Evolutionary conservation across 2,113 vertebrate genomes (phyloP).

Genomic region (Isichthys henryi): DNA sequence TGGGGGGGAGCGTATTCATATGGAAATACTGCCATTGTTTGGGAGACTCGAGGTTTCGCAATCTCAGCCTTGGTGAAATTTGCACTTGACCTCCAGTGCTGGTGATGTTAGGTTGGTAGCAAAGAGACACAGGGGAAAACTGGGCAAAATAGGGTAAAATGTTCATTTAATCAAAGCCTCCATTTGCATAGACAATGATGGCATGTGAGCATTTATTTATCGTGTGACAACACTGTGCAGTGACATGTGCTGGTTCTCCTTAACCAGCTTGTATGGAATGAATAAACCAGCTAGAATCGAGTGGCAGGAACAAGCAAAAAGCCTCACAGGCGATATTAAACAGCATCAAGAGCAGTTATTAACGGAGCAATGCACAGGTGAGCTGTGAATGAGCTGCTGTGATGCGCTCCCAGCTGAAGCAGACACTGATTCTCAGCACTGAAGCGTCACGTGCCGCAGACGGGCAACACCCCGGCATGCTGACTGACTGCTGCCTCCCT

Average conservation of each 20-base stretch:
- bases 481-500: constrained; percentile 38
- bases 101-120: constrained; percentile 40
- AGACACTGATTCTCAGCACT: neutral
- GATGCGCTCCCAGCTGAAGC: neutral
- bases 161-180: constrained; percentile 12
- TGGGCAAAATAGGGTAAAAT: neutral
- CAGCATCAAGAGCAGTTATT: neutral
- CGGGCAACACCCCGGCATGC: constrained; percentile 16
- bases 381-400: neutral
- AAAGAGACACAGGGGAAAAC: neutral
- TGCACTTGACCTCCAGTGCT: constrained; percentile 58
- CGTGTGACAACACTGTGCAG: neutral
- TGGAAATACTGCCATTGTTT: constrained; percentile 68
- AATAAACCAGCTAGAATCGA: neutral
- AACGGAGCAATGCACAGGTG: neutral
- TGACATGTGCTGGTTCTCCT: neutral
- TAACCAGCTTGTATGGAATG: neutral
- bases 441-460: neutral
- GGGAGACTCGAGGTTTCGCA: constrained; percentile 57
- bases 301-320: neutral
- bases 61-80: constrained; percentile 58
- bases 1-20: constrained; percentile 66
- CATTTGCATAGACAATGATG: neutral
- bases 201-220: neutral
- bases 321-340: neutral